phyloP scores from a whole-genome alignment of 2,113 vertebrate genomes.

The Triplophysa tibetana region DNA sequence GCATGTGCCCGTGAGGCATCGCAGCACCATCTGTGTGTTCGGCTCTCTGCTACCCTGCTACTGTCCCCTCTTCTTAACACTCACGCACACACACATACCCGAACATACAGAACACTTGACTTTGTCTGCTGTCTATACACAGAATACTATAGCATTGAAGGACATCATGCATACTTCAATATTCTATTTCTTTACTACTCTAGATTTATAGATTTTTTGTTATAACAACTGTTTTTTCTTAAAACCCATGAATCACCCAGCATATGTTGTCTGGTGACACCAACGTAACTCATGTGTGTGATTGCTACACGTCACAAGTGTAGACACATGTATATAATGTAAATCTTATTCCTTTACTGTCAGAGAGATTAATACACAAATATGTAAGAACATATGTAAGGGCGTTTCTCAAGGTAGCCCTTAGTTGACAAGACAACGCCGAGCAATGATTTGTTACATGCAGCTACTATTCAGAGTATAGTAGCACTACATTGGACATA shows the following conservation, averaged over 20 bases:
- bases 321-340: too few relatives aligned
- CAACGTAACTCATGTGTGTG: neutral
- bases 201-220: neutral
- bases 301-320: neutral
- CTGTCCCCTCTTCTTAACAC: conserved; percentile 45
- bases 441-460: too few relatives aligned
- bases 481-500: too few relatives aligned
- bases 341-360: too few relatives aligned
- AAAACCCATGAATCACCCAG: too few relatives aligned
- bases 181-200: conserved; percentile 9
- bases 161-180: conserved; percentile 18
- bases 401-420: too few relatives aligned
- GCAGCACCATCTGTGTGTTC: conserved; percentile 59
- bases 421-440: too few relatives aligned
- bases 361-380: too few relatives aligned
- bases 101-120: conserved; percentile 15
- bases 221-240: neutral
- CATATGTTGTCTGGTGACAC: too few relatives aligned
- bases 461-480: too few relatives aligned
- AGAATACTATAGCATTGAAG: conserved; percentile 19
- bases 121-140: conserved; percentile 9
- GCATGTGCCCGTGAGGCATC: conserved; percentile 57
- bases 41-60: conserved; percentile 43
- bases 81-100: conserved; percentile 30
- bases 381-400: too few relatives aligned